Base-by-base conservation (phyloP, 2,797 vertebrate species). In the Momotus momota region DNA sequence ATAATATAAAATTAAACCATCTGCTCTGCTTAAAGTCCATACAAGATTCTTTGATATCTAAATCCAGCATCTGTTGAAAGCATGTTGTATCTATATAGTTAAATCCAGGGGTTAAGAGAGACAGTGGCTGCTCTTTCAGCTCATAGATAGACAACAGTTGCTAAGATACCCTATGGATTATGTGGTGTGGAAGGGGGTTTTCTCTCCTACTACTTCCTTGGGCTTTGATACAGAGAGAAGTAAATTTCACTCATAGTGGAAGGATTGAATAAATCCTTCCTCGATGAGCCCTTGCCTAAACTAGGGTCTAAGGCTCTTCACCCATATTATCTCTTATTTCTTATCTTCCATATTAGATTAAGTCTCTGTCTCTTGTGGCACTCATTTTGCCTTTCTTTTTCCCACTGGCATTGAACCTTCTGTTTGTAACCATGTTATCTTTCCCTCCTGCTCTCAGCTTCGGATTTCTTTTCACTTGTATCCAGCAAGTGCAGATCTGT, bases 101-200 rank as follows among this genome's bases (percentile, higher is more conserved):
- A 89, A 93, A 91, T 86, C 74, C 81, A 81, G 79, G 45, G 72
- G 67, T 71, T 73, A 81, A 48, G 69, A 79, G 49, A 35, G 90
- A 35, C 7, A 60, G 65, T 51, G 66, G 73, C 23, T 93, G 51
- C 66, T 93, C 86, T 84, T 84, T 75, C 78, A 79, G 79, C 46
- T 48, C 66, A 26, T 14, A 21, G n/a, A 74, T n/a, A 54, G 4
- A 38, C 41, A 92, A n/a, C n/a, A 90, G 67, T 88, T 96, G 55
- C 81, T 77, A 45, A 88, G 55, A 90, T 62, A 61, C 43, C 15
- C 14, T 5, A 8, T 70, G 58, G 70, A 46, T 77, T 85, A 84
- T 48, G 17, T 67, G n/a, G 15, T 7, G 5, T 58, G 62, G 55
- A 91, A 65, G 29, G 12, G 26, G 7, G 12, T 52, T 10, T 60